Conservation (phyloP, 2,113 vertebrate genomes). For the Engraulis encrasicolus region DNA sequence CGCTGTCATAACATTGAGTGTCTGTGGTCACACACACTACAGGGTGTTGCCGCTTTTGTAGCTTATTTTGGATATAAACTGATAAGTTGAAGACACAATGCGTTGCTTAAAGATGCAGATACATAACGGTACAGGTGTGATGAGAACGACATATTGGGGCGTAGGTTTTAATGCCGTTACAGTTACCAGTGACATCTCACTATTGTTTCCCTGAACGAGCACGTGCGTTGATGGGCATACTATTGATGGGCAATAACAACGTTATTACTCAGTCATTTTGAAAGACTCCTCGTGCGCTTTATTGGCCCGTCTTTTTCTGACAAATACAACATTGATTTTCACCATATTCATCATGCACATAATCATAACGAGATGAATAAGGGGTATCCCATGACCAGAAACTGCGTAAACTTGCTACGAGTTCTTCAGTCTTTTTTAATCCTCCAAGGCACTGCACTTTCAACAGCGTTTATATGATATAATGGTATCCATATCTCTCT, state of each 20-base stretch:
- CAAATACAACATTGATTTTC: neutral
- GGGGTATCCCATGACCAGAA: neutral
- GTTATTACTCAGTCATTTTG: constrained; percentile 6
- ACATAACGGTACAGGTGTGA: neutral
- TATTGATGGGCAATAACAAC: neutral
- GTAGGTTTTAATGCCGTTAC: neutral
- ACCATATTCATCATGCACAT: too few relatives aligned
- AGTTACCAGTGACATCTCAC: neutral
- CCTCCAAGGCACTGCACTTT: neutral
- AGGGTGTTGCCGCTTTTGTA: neutral
- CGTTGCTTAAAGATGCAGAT: too few relatives aligned
- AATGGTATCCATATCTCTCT: neutral
- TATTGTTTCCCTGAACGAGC: neutral
- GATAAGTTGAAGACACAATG: neutral
- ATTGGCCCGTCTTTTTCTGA: neutral
- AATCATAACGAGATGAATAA: neutral
- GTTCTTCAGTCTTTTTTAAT: neutral
- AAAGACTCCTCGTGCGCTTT: neutral
- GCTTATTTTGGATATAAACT: neutral
- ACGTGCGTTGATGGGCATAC: neutral
- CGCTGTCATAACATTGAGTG: neutral
- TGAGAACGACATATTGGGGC: neutral
- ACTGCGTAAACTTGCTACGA: neutral
- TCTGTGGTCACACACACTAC: neutral
- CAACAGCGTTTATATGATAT: neutral